Evolutionary conservation across 2,797 vertebrate genomes (phyloP), one percentile per base, ranked within the genome.

Genomic region (Rhyacichthys aspro): DNA sequence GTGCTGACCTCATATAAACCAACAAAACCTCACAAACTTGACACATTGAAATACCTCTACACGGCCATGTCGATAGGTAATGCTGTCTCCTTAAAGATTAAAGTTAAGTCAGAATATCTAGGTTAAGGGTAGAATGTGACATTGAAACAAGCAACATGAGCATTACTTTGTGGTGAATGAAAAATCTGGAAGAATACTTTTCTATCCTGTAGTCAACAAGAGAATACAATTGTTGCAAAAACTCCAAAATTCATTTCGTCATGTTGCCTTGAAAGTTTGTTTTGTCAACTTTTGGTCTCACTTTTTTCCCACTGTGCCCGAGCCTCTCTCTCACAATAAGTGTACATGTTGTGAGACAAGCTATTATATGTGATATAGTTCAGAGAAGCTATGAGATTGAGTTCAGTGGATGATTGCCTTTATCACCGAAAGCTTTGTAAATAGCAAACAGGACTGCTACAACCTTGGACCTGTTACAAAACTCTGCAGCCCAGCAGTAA

Each of bases 401-500:
- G 49, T 12, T 14, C 18, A 28, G 9, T 16, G 7, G 23, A 33
- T 43, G 38, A 42, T 42, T 16, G 23, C 18, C 8, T 43, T 55
- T 55, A 42, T 16, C 53, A 2, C 37, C n/a, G 38, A 53, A 39
- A 41, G 23, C 53, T 55, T 42, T 42, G 39, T n/a, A 19, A 45
- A 45, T 12, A 12, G 38, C n/a, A 55, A 55, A 17, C 53, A 16
- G 43, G 57, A 32, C 46, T 23, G 8, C n/a, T n/a, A 14, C 19
- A 74, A 37, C 64, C n/a, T 52, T 52, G 49, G 34, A 49, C 17
- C n/a, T n/a, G 9, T 4, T 9, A 54, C 39, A 62, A 63, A 60
- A 41, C 34, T 23, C 23, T 28, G 23, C 23, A 41, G 8, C 12
- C 39, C 7, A 19, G 37, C 38, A 12, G 42, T 58, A 48, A 55